Percentiles rank a stretch among this genome's conserved stretches.
Evolutionary conservation across 2,888 invertebrate genomes (phyloP).

Genomic region (Epirrhoe tristata): DNA sequence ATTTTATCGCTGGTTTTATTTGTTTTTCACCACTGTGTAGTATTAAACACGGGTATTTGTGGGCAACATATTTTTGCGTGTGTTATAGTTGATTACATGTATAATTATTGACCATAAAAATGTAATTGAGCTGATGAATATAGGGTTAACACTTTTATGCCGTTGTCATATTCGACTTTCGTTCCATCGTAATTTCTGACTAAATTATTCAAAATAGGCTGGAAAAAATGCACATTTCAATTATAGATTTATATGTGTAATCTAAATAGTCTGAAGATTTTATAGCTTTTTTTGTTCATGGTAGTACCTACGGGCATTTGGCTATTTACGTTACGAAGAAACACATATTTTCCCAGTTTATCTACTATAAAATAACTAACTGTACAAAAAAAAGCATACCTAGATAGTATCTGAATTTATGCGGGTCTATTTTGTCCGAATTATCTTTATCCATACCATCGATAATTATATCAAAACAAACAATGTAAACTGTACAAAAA

Average conservation of each 20-base stretch:
- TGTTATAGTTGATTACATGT: slow-evolving; percentile 30
- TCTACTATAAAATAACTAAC: too few species aligned
- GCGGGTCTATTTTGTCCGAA: too few species aligned
- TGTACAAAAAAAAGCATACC: too few species aligned
- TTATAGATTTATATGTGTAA: too few species aligned
- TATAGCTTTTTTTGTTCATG: too few species aligned
- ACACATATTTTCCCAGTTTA: too few species aligned
- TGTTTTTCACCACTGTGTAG: slow-evolving; percentile 51
- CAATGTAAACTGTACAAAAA: slow-evolving; percentile 22
- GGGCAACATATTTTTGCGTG: slow-evolving; percentile 41
- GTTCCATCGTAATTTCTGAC: background rate
- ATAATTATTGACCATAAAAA: slow-evolving; percentile 32
- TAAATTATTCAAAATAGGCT: background rate
- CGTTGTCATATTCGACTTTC: background rate
- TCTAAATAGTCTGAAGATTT: too few species aligned
- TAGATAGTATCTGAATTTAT: too few species aligned
- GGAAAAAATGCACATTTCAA: too few species aligned
- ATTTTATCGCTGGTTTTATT: slow-evolving; percentile 58
- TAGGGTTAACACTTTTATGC: background rate
- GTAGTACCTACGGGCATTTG: too few species aligned
- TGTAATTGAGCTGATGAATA: background rate
- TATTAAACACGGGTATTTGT: slow-evolving; percentile 46
- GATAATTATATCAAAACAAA: slow-evolving; percentile 22
- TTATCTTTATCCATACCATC: background rate
- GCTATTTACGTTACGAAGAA: too few species aligned